Conservation (phyloP, 2,797 vertebrate species). For the Myotis pilosus region DNA sequence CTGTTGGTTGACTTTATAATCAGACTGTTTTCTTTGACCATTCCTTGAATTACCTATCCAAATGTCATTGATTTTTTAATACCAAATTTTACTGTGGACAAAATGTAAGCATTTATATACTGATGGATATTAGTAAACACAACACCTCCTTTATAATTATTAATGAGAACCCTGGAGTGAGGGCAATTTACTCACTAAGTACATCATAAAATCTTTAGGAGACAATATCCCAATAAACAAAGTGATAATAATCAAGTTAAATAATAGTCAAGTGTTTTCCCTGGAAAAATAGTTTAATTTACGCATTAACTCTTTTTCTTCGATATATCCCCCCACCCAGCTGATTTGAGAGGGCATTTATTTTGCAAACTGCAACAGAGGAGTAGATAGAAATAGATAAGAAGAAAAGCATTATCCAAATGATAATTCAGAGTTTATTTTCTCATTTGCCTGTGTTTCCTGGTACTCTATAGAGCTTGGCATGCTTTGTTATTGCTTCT, state of each 20-base stretch:
- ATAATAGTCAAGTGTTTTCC: neutral
- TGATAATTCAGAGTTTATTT: neutral
- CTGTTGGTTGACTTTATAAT: neutral
- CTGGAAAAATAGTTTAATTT: neutral
- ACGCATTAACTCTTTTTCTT: neutral
- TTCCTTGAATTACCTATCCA: neutral
- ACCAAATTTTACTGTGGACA: neutral
- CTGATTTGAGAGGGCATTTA: conserved; percentile 19
- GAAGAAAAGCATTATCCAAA: neutral
- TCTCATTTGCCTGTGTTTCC: neutral
- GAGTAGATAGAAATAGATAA: neutral
- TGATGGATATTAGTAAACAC: neutral
- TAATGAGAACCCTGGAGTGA: neutral
- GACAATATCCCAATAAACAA: neutral
- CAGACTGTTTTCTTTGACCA: neutral
- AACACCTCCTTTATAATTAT: neutral
- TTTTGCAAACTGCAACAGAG: neutral
- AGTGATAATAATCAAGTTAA: neutral
- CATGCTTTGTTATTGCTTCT: accelerated
- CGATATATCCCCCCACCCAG: neutral
- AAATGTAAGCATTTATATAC: neutral
- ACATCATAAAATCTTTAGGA: neutral
- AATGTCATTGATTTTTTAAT: neutral
- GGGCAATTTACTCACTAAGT: neutral
- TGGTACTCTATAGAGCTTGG: neutral